Percentiles rank a stretch among this genome's conserved stretches.
phyloP scores from a whole-genome alignment of 1,140 invertebrate species.

The Ericerus pela region DNA sequence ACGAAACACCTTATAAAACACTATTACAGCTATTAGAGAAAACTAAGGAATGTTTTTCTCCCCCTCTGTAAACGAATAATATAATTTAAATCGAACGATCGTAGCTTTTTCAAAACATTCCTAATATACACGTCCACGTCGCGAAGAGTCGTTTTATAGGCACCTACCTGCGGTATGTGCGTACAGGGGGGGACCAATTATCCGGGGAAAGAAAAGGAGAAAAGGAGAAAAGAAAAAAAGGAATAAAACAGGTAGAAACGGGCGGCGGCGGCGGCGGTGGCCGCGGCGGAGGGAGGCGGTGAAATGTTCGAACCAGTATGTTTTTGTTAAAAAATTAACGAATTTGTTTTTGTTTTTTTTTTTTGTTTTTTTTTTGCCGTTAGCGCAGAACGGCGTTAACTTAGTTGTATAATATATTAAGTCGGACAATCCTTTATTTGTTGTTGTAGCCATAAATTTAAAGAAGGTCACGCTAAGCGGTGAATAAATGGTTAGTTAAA shows the following conservation, averaged over 20 bases:
- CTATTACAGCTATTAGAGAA: slow-evolving; percentile 7
- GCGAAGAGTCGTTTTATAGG: too few relatives aligned
- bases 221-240: too few relatives aligned
- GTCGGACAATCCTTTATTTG: slow-evolving; percentile 11
- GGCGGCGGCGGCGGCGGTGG: too few relatives aligned
- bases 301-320: slow-evolving; percentile 6
- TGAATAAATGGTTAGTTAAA: slow-evolving; percentile 10
- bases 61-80: too few relatives aligned
- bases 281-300: too few relatives aligned
- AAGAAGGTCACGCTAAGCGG: slow-evolving; percentile 8
- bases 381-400: slow-evolving; percentile 8
- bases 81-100: not conserved
- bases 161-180: too few relatives aligned
- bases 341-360: too few relatives aligned
- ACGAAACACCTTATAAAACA: slow-evolving; percentile 10
- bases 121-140: not conserved
- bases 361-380: too few relatives aligned
- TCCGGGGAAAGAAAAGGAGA: too few relatives aligned
- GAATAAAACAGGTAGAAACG: too few relatives aligned
- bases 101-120: not conserved
- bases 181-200: slow-evolving; percentile 1
- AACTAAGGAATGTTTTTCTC: not conserved
- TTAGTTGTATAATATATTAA: slow-evolving; percentile 12
- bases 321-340: slow-evolving; percentile 12
- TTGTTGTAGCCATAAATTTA: slow-evolving; percentile 11